Evolutionary conservation across 1,140 invertebrate species (phyloP), one percentile per base, ranked within the genome.

Genomic region (Coptotermes formosanus): DNA sequence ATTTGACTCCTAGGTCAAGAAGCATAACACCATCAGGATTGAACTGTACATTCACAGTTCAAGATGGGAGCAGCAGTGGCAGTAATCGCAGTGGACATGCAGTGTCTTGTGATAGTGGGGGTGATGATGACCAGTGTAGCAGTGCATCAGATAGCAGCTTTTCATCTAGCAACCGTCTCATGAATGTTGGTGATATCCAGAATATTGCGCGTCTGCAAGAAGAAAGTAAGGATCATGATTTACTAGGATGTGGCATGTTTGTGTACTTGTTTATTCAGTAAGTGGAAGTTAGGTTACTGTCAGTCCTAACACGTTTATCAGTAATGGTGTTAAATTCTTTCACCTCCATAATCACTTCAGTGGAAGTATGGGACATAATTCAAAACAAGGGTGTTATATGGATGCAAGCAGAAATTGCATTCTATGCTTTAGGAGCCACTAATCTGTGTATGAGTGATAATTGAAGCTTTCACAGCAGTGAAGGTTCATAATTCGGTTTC

Each of bases 131-230:
- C 59, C 85, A 85, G 32, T 38, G 84, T 12, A 87, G 87, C 82
- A 87, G 84, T 81, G 85, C 87, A 23, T 87, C 87, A 14, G 87
- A 87, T 59, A 83, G 87, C 69, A 87, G 87, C 52, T 84, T 87
- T 48, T 87, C 87, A 14, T 85, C 86, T 21, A 82, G 43, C 30
- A 87, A 55, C 48, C 87, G 87, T 32, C 82, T 83, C 11, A 83
- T 87, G 82, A 87, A 87, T 84, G 87, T 84, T 16, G 87, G 85
- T 23, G 87, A 87, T 82, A 85, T 87, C 44, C 87, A 87, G 69
- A 85, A 82, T 23, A 87, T 87, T 83, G 87, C 87, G 19, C 64
- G 87, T 44, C 45, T 87, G 23, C 87, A 87, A 43, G 87, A 87
- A 83, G 87, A 87, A 84, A 87, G 85, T 87, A 81, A 87, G 87